A percentile compares a stretch with the other conserved stretches of the same genome.
Evolutionary conservation across 2,888 invertebrate genomes (phyloP).

Genomic region (Amphipyra berbera): DNA sequence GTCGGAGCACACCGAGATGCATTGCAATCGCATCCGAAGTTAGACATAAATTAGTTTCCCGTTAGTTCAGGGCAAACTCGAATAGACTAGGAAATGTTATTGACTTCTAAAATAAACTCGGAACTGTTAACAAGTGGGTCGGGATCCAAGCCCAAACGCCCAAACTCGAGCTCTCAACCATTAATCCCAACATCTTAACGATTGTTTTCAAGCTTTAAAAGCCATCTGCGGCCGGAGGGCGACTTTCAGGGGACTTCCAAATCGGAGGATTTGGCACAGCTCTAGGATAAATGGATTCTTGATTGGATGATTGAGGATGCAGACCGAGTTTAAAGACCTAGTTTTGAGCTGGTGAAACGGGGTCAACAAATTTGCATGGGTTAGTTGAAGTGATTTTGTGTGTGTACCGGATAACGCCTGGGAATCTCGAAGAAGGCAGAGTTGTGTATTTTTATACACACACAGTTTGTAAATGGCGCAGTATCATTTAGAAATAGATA

Average conservation of each 20-base stretch:
- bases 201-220: slow-evolving; percentile 81
- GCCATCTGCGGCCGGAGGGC: slow-evolving; percentile 74
- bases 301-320: slow-evolving; percentile 65
- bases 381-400: slow-evolving; percentile 14
- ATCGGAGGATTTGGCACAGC: slow-evolving; percentile 68
- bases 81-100: slow-evolving; percentile 53
- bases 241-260: slow-evolving; percentile 67
- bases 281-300: slow-evolving; percentile 69
- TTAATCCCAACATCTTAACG: slow-evolving; percentile 78
- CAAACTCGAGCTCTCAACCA: slow-evolving; percentile 62
- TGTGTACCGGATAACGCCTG: background rate
- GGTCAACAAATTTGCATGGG: slow-evolving; percentile 27
- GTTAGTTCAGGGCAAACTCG: slow-evolving; percentile 53
- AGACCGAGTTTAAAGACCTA: slow-evolving; percentile 35
- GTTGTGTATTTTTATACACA: too few relatives aligned
- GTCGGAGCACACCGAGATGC: slow-evolving; percentile 20
- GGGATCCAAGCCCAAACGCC: slow-evolving; percentile 50
- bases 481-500: too few relatives aligned
- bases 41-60: slow-evolving; percentile 62
- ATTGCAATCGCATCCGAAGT: slow-evolving; percentile 46
- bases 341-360: slow-evolving; percentile 30
- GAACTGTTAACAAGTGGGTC: slow-evolving; percentile 61
- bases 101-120: slow-evolving; percentile 64
- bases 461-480: too few relatives aligned
- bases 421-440: too few relatives aligned